Base-by-base conservation (phyloP, 2,888 invertebrate species). In the Bellardia bayeri region DNA sequence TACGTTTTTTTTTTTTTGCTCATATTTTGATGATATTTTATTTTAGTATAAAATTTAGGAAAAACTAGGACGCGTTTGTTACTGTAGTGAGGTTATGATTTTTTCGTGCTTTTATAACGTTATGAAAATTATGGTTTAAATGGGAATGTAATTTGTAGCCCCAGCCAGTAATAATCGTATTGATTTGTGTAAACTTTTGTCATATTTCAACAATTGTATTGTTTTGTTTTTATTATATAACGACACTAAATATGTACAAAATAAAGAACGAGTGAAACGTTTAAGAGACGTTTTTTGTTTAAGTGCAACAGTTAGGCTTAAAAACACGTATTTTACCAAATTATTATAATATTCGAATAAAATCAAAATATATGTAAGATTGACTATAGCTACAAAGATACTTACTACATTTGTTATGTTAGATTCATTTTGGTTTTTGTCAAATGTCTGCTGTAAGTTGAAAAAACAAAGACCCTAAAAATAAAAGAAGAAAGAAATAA, bases 231-330 rank as follows among this genome's bases (percentile, higher is more conserved):
- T 58, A 13, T 11, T 16, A 16, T 16, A 16, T 23, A 23, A 1
- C 13, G 45, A 9, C 1, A 33, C 42, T 56, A 40, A 56, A 66
- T 45, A 54, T n/a, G 23, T 23, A 1, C 23, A 23, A 23, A 23
- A 23, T 0, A 23, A n/a, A 61, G 14, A 58, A 58, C 42, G 7
- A 40, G 7, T 58, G 9, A 58, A 4, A 42, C 30, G 11, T n/a
- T 8, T 11, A 3, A 64, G 74, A 82, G 40, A 30, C 14, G 16
- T 5, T 63, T 56, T 64, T 7, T 40, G 14, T 45, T 71, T 78
- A 79, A 85, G 58, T 87, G 87, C 87, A 87, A 87, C 87, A 87
- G 87, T 85, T 85, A 85, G 74, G 79, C 85, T 72, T 69, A 51
- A 69, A 69, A 82, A 85, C 87, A 87, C 87, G 87, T 87, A 81